Conservation (phyloP, 1,140 invertebrate genomes). For the Drosophila ananassae region DNA sequence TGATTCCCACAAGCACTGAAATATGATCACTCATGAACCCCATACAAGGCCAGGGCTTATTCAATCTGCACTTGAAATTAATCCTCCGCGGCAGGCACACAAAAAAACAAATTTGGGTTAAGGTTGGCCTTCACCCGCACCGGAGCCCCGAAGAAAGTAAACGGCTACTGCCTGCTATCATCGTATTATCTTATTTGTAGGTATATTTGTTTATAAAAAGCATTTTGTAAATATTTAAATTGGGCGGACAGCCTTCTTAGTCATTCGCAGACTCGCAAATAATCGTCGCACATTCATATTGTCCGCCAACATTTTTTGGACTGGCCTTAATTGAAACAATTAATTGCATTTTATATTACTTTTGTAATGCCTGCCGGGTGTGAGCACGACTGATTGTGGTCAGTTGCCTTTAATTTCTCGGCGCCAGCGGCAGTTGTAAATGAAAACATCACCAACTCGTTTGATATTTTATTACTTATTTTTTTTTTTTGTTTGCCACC, state of each 20-base stretch:
- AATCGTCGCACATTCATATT: constrained; percentile 25
- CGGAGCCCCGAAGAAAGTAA: constrained; percentile 53
- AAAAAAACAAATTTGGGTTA: constrained; percentile 58
- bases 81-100: constrained; percentile 51
- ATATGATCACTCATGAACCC: constrained; percentile 16
- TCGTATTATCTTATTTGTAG: constrained; percentile 39
- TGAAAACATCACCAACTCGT: constrained; percentile 59
- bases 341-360: constrained; percentile 52
- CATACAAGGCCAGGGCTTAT: constrained; percentile 41
- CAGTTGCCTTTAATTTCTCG: constrained; percentile 49
- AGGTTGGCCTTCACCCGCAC: constrained; percentile 57
- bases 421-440: constrained; percentile 38
- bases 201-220: constrained; percentile 29
- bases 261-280: constrained; percentile 26
- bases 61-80: constrained; percentile 68
- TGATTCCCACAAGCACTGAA: constrained; percentile 8
- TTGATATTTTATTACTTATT: constrained; percentile 15
- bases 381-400: constrained; percentile 35
- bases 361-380: constrained; percentile 33
- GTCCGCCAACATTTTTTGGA: constrained; percentile 30
- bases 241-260: constrained; percentile 34
- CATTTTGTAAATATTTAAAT: constrained; percentile 47
- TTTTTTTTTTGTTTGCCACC: neutral
- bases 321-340: constrained; percentile 51
- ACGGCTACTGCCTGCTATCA: constrained; percentile 46